Conservation (phyloP, 2,888 invertebrate species). For the Cosmia pyralina region DNA sequence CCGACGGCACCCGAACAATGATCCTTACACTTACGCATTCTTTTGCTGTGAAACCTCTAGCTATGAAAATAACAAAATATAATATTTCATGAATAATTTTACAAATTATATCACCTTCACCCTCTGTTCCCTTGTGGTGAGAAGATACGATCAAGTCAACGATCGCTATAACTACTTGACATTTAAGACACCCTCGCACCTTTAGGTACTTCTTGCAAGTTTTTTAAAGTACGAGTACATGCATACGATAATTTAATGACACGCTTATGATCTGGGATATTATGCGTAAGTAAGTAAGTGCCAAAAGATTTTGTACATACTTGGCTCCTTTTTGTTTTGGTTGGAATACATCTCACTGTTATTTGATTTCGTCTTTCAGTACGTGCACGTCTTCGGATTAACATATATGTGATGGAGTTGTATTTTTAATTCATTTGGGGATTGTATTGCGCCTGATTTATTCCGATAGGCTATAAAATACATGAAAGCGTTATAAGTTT, state of each 20-base stretch:
- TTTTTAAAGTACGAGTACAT: constrained; percentile 28
- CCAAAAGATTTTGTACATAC: not conserved
- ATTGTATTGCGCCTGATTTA: not conserved
- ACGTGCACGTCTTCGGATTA: not conserved
- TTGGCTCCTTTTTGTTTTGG: not conserved
- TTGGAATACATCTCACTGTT: not conserved
- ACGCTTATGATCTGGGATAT: constrained; percentile 19
- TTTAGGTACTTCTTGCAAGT: constrained; percentile 30
- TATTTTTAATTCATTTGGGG: not conserved
- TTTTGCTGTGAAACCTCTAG: not conserved
- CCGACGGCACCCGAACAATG: too few species aligned
- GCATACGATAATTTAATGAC: constrained; percentile 30
- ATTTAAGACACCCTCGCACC: constrained; percentile 55
- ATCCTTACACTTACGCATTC: too few species aligned
- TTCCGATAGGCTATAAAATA: constrained; percentile 2
- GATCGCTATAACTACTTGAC: constrained; percentile 50
- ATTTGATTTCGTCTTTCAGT: constrained; percentile 17
- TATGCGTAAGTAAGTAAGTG: not conserved
- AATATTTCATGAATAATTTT: not conserved
- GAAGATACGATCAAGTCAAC: constrained; percentile 45
- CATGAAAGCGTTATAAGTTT: not conserved
- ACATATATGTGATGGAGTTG: not conserved
- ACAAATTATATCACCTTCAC: constrained; percentile 13
- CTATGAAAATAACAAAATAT: not conserved
- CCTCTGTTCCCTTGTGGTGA: constrained; percentile 19